These are phyloP conservation scores for Archocentrus centrarchus DNA, from an alignment of 2,113 vertebrate species.

Conservation along the genomic window DNA sequence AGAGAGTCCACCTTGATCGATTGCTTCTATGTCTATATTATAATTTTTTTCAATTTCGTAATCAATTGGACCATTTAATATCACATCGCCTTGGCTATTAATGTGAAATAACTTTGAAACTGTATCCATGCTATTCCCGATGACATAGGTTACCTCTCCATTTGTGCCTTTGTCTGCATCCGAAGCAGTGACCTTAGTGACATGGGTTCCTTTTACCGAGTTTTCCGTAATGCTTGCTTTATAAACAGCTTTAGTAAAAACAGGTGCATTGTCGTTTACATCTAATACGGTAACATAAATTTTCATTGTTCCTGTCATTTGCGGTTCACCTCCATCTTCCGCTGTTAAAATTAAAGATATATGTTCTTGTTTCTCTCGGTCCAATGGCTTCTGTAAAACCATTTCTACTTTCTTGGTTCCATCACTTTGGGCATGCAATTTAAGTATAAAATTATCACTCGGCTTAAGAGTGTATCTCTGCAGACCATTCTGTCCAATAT, in stretches of 20 bases:
- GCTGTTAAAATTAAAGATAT: constrained; percentile 66
- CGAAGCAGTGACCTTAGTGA: constrained; percentile 69
- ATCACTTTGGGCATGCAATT: constrained; percentile 52
- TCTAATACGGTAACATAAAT: constrained; percentile 64
- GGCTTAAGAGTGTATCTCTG: constrained; percentile 77
- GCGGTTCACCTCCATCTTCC: constrained; percentile 56
- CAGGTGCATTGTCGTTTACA: constrained; percentile 72
- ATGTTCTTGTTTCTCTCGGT: constrained; percentile 54
- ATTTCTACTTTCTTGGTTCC: constrained; percentile 67
- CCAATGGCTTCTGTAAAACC: constrained; percentile 61
- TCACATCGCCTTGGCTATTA: constrained; percentile 58
- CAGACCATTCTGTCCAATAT: constrained; percentile 80
- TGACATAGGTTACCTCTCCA: constrained; percentile 68
- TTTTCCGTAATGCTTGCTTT: constrained; percentile 74
- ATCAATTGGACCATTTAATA: constrained; percentile 64
- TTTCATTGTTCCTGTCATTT: constrained; percentile 53
- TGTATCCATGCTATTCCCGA: constrained; percentile 53
- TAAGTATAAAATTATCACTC: constrained; percentile 69
- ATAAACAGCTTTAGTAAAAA: constrained; percentile 73
- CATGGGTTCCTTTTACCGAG: constrained; percentile 46
- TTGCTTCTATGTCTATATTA: constrained; percentile 74
- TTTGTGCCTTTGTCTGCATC: constrained; percentile 78
- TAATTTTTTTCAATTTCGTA: constrained; percentile 73
- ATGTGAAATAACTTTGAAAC: constrained; percentile 66
- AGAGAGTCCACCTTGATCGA: constrained; percentile 75